Evolutionary conservation across 2,113 vertebrate genomes (phyloP).

Genomic region (Pristiophorus japonicus): DNA sequence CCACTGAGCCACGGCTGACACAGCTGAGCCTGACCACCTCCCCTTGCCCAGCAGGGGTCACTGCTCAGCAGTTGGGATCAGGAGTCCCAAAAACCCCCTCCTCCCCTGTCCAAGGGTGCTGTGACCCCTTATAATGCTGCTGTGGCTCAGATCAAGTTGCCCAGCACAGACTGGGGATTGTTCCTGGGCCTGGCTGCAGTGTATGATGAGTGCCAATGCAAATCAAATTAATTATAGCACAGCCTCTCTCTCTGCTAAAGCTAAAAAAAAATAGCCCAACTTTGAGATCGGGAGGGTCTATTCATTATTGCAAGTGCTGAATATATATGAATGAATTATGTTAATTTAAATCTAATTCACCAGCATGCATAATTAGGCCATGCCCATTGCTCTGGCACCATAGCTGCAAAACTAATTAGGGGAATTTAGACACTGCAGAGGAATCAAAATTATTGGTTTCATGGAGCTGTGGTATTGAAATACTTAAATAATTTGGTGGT

Average conservation of each 20-base stretch:
- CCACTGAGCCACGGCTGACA: not conserved
- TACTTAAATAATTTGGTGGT: not conserved
- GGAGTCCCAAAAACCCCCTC: too few relatives aligned
- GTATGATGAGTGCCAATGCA: not conserved
- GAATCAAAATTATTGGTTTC: not conserved
- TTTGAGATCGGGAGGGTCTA: not conserved
- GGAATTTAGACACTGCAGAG: not conserved
- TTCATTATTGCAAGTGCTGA: not conserved
- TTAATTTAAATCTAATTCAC: not conserved
- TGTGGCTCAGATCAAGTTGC: not conserved
- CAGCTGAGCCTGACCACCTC: not conserved
- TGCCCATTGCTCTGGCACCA: too few relatives aligned
- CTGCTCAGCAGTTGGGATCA: not conserved
- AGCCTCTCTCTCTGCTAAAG: not conserved
- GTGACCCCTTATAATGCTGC: not conserved
- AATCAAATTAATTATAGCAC: not conserved
- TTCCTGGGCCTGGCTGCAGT: too few relatives aligned
- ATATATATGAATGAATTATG: constrained; percentile 35
- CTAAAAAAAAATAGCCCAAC: not conserved
- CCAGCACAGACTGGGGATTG: not conserved
- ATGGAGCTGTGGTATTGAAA: not conserved
- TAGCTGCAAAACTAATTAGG: not conserved
- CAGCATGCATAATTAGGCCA: not conserved
- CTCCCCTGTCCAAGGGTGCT: not conserved
- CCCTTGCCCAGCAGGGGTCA: not conserved